Evolutionary conservation across 1,140 invertebrate genomes (phyloP).

Genomic region (Papilio helenus): DNA sequence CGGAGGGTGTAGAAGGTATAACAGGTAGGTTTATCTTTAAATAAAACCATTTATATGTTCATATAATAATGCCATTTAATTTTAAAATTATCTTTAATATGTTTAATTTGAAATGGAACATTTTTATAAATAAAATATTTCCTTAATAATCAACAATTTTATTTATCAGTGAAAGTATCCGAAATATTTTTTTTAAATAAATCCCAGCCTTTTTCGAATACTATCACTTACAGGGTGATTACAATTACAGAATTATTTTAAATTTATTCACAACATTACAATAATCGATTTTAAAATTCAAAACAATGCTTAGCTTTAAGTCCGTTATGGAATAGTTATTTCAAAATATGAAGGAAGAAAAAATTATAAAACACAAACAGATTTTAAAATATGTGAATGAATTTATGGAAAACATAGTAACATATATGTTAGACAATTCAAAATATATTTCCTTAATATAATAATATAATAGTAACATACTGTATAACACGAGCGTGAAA

Average conservation of each 20-base stretch:
- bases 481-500: too few relatives aligned
- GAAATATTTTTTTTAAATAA: conserved; percentile 2
- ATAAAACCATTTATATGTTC: conserved; percentile 37
- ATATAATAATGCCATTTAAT: conserved; percentile 56
- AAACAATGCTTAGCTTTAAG: background rate
- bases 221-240: background rate
- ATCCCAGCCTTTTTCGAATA: conserved; percentile 38
- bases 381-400: too few relatives aligned
- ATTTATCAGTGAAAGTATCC: conserved; percentile 27
- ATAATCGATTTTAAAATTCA: background rate
- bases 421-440: too few relatives aligned
- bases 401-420: too few relatives aligned
- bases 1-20: too few relatives aligned
- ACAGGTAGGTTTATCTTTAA: background rate
- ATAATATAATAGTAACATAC: too few relatives aligned
- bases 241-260: background rate
- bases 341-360: background rate
- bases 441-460: too few relatives aligned
- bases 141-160: conserved; percentile 23
- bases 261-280: conserved; percentile 28
- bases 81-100: conserved; percentile 51
- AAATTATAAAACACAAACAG: background rate
- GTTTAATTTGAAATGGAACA: conserved; percentile 33
- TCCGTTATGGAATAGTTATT: background rate
- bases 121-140: conserved; percentile 31